Base-by-base conservation (phyloP, 1,140 invertebrate genomes). In the Physella acuta region DNA sequence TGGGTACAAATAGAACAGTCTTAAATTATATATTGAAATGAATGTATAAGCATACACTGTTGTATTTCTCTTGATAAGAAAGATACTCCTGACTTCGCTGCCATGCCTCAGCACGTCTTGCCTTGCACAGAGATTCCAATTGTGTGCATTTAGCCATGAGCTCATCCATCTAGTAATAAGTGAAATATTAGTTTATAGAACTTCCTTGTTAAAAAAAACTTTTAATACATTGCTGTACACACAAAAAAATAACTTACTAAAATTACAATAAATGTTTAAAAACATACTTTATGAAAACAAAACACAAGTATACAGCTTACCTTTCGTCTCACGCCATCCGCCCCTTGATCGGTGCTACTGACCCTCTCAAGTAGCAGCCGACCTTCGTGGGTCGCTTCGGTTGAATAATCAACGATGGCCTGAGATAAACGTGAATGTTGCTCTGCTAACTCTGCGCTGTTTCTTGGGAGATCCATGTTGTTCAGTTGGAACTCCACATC, bases 401-500 rank as follows among this genome's bases (percentile, higher is more conserved):
- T 83, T 26, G 89, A 89, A 24, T 90, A 86, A 70, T 92, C 90
- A 78, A 91, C 89, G 37, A 92, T 86, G 61, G 89, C 86, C 75
- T 86, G 82, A 59, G 87, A 84, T 81, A 89, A 85, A 79, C 91
- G 87, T 73, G 87, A 85, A 80, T 91, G 91, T 61, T 91, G 86
- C 79, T 90, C 88, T 61, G 88, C 89, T 59, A 92, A 87, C 74
- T 89, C 88, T 2, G 87, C 77, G 4, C 90, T 90, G 72, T 88
- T 89, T 39, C 88, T 82, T 2, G 89, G 86, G 78, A 91, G 82
- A 75, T 85, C 84, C 74, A 76, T 78, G 34, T 88, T 91, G 49
- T 89, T 89, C 66, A 93, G 80, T 76, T 93, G 90, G 74, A 91
- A 88, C 85, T 93, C 91, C 14, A 93, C 83, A 80, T 93, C 90